These are phyloP conservation scores for Scytalopus superciliaris DNA, from an alignment of 2,113 vertebrate genomes.

Conservation along the genomic window DNA sequence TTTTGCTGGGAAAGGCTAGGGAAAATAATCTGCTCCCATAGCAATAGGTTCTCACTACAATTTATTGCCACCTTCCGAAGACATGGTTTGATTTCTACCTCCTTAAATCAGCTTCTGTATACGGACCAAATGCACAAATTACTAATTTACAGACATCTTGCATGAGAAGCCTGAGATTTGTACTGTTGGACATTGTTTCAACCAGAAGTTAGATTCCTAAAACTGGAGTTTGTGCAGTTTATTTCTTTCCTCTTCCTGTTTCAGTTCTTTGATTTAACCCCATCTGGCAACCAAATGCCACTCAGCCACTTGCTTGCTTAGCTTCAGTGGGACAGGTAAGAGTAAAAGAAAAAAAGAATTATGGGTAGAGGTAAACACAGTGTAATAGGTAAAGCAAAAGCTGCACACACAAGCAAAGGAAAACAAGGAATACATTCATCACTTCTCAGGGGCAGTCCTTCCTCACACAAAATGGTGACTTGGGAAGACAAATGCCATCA, in stretches of 20 bases:
- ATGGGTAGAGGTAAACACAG: not conserved
- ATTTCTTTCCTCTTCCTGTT: not conserved
- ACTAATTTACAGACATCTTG: not conserved
- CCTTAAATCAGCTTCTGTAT: not conserved
- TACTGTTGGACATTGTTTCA: not conserved
- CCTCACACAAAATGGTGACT: rapidly evolving
- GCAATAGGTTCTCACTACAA: not conserved
- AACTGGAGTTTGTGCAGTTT: not conserved
- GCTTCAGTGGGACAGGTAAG: rapidly evolving
- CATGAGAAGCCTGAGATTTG: not conserved
- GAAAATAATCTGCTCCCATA: not conserved
- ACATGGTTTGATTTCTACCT: not conserved
- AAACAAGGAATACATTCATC: not conserved
- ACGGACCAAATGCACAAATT: not conserved
- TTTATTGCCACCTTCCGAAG: not conserved
- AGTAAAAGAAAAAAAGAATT: not conserved
- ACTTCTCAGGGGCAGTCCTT: rapidly evolving
- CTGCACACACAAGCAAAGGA: rapidly evolving
- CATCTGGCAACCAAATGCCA: not conserved
- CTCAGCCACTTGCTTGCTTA: rapidly evolving
- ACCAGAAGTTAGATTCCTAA: not conserved
- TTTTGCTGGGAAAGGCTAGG: not conserved
- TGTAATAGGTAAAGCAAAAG: not conserved
- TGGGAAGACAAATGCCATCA: not conserved
- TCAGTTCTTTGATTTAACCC: not conserved